These are phyloP conservation scores for Drosophila kikkawai DNA, from an alignment of 1,140 invertebrate species.

Conservation along the genomic window DNA sequence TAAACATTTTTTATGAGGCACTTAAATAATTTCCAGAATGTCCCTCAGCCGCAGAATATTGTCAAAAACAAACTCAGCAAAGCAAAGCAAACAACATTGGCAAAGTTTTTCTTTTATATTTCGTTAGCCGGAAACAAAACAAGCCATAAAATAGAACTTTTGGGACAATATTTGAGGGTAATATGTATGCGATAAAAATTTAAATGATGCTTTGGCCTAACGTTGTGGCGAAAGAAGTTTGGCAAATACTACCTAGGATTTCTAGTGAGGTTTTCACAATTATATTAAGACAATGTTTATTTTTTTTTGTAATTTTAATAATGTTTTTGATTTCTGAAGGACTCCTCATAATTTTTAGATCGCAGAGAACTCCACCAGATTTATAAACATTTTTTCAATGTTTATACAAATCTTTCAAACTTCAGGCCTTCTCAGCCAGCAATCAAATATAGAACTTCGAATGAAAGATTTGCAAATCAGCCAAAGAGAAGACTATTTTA, in stretches of 20 bases:
- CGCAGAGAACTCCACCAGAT: too few species aligned
- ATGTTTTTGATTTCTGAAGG: neutral
- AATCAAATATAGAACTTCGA: neutral
- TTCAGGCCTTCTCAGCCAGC: neutral
- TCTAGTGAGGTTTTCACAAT: neutral
- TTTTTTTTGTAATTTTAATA: neutral
- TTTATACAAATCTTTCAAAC: slow-evolving; percentile 9
- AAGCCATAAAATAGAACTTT: slow-evolving; percentile 21
- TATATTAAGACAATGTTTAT: too few species aligned
- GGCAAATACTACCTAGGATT: neutral
- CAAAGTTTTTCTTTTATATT: slow-evolving; percentile 23
- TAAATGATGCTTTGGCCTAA: slow-evolving; percentile 1
- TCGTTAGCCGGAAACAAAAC: slow-evolving; percentile 22
- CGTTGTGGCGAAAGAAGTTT: slow-evolving; percentile 1
- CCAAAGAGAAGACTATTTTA: neutral
- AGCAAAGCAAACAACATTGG: slow-evolving; percentile 14
- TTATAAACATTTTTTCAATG: neutral
- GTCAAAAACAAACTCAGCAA: slow-evolving; percentile 29
- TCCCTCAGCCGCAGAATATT: slow-evolving; percentile 42
- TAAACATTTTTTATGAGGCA: slow-evolving; percentile 62
- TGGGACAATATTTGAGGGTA: slow-evolving; percentile 18
- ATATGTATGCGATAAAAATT: slow-evolving; percentile 22
- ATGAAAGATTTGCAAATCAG: slow-evolving; percentile 1
- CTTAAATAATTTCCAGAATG: slow-evolving; percentile 50
- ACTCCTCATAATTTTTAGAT: neutral